Evolutionary conservation across 2,797 vertebrate species (phyloP).

Genomic region (Callimico goeldii): DNA sequence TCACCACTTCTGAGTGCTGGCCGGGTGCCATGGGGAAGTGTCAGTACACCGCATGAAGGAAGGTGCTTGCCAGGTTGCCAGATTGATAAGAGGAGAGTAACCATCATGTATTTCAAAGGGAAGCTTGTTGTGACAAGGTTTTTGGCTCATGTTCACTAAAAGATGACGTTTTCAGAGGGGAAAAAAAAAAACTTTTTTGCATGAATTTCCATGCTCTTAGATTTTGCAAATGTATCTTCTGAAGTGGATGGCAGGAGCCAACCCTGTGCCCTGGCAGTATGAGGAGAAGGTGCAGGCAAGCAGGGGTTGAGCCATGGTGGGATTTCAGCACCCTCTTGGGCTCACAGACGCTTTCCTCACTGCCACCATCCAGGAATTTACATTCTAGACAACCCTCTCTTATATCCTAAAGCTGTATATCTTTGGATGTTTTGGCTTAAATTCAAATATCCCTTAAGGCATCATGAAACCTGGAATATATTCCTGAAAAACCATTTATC

Average conservation of each 20-base stretch:
- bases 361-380: background rate
- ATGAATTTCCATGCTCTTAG: conserved; percentile 11
- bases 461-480: background rate
- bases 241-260: background rate
- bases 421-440: background rate
- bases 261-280: background rate
- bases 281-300: background rate
- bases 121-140: conserved; percentile 41
- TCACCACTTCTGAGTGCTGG: background rate
- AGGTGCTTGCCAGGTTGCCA: background rate
- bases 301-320: fast-evolving
- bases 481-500: background rate
- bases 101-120: conserved; percentile 8
- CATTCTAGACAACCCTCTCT: background rate
- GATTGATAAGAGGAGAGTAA: background rate
- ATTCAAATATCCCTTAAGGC: background rate
- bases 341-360: background rate
- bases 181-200: background rate
- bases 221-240: background rate
- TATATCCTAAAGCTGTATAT: background rate
- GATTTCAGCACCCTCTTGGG: background rate
- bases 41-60: background rate
- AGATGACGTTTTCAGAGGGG: background rate
- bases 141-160: background rate
- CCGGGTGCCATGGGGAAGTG: fast-evolving